These are phyloP conservation scores for Epizoanthus scotinus DNA, from an alignment of 92 coral and sea anemone genomes.

Conservation along the genomic window DNA sequence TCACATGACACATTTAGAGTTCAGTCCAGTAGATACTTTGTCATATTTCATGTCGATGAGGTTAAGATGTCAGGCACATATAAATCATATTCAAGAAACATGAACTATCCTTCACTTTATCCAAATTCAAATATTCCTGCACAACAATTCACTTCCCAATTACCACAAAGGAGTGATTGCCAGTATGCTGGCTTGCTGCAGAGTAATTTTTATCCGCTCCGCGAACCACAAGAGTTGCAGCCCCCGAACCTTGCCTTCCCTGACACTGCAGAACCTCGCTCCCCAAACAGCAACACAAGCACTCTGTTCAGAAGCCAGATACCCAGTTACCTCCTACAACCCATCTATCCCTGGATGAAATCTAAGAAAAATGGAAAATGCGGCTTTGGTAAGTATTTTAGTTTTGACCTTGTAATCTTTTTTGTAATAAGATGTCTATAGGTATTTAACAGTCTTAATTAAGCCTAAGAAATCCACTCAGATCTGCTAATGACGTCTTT, in stretches of 20 bases:
- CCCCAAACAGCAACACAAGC: constrained; percentile 15
- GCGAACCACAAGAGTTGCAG: constrained; percentile 38
- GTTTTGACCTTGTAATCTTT: constrained; percentile 32
- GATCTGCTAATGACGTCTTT: constrained; percentile 17
- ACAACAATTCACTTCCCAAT: constrained; percentile 72
- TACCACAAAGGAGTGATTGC: constrained; percentile 77
- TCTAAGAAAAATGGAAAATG: constrained; percentile 82
- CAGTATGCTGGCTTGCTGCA: constrained; percentile 70
- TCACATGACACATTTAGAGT: constrained; percentile 79
- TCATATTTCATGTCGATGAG: constrained; percentile 83
- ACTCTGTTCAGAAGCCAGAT: constrained; percentile 51
- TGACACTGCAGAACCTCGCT: constrained; percentile 3
- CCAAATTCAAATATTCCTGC: constrained; percentile 79
- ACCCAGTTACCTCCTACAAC: constrained; percentile 77
- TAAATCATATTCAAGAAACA: constrained; percentile 98
- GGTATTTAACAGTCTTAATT: constrained; percentile 37
- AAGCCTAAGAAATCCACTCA: background rate
- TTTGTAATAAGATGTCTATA: constrained; percentile 35
- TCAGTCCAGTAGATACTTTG: constrained; percentile 69
- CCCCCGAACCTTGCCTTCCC: constrained; percentile 27
- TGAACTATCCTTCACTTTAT: constrained; percentile 87
- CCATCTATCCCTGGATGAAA: constrained; percentile 98
- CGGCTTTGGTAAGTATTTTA: constrained; percentile 59
- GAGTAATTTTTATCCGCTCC: constrained; percentile 54
- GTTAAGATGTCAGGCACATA: constrained; percentile 96